A percentile compares a stretch with the other conserved stretches of the same genome.
These are phyloP conservation scores for Percopsis omiscomaycus DNA, from an alignment of 2,797 vertebrate species.

Conservation along the genomic window DNA sequence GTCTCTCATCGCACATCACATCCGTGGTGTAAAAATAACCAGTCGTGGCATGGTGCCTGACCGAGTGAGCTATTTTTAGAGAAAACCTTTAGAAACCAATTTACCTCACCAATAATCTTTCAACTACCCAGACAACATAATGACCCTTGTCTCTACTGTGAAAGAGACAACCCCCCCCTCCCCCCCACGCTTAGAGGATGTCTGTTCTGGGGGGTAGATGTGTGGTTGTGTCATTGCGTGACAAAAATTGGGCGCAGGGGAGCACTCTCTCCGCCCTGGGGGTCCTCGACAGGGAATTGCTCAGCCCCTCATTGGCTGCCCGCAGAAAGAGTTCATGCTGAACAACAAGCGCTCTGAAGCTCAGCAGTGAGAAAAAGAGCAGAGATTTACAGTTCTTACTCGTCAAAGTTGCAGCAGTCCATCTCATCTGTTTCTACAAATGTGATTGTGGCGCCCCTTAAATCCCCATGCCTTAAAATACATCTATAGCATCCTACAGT, in stretches of 20 bases:
- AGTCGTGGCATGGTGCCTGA: slow-evolving; percentile 31
- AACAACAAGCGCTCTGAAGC: slow-evolving; percentile 2
- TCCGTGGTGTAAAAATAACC: slow-evolving; percentile 55
- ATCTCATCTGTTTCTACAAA: background rate
- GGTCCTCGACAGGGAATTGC: slow-evolving; percentile 44
- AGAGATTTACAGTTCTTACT: background rate
- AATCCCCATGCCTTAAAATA: background rate
- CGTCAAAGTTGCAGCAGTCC: too few relatives aligned
- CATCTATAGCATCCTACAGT: background rate
- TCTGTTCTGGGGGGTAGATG: slow-evolving; percentile 41
- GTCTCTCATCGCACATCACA: slow-evolving; percentile 43
- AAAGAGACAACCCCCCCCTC: slow-evolving; percentile 29
- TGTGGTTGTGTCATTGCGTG: slow-evolving; percentile 33
- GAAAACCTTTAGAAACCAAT: slow-evolving; percentile 60
- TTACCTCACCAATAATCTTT: slow-evolving; percentile 54
- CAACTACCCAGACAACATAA: slow-evolving; percentile 50
- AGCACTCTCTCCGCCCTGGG: slow-evolving; percentile 34
- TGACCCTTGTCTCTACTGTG: slow-evolving; percentile 53
- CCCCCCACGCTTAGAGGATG: slow-evolving; percentile 12
- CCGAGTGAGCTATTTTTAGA: slow-evolving; percentile 58
- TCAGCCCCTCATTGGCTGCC: slow-evolving; percentile 41
- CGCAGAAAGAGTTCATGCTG: slow-evolving; percentile 22
- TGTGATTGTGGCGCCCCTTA: background rate
- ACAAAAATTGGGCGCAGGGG: slow-evolving; percentile 30
- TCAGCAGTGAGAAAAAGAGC: background rate